These are phyloP conservation scores for Esox niger DNA, from an alignment of 2,113 vertebrate species.

Conservation along the genomic window DNA sequence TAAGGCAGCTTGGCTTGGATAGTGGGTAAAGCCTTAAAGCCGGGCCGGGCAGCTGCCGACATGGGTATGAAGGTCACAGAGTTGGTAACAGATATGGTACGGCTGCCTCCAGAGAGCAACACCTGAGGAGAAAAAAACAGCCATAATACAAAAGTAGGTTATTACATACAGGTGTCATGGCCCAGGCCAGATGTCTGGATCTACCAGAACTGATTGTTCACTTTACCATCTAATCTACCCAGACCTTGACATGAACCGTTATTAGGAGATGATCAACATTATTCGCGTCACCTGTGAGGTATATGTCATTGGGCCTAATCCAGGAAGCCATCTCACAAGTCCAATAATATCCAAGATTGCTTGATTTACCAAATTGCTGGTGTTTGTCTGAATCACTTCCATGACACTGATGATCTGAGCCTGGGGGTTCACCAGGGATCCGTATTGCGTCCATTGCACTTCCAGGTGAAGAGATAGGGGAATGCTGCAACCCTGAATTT, in stretches of 20 bases:
- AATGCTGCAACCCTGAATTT: constrained; percentile 73
- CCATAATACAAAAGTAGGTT: not conserved
- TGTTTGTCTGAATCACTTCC: constrained; percentile 67
- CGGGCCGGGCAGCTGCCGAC: constrained; percentile 79
- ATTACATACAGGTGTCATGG: not conserved
- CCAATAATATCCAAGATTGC: not conserved
- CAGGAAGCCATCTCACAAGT: too few relatives aligned
- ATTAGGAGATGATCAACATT: too few relatives aligned
- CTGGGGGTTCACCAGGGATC: constrained; percentile 87
- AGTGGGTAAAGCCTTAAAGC: constrained; percentile 82
- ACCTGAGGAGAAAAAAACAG: constrained; percentile 31
- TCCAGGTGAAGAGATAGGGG: constrained; percentile 80
- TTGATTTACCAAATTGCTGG: constrained; percentile 64
- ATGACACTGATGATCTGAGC: constrained; percentile 82
- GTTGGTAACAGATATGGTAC: constrained; percentile 65
- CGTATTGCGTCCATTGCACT: constrained; percentile 90
- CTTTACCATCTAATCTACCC: too few relatives aligned
- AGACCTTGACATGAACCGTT: too few relatives aligned
- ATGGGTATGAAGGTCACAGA: constrained; percentile 81
- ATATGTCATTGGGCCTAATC: too few relatives aligned
- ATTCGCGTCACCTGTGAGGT: too few relatives aligned
- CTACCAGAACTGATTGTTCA: too few relatives aligned
- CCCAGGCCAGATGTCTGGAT: too few relatives aligned
- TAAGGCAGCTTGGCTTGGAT: constrained; percentile 84
- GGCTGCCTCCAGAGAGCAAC: constrained; percentile 37